These are phyloP conservation scores for Lithophane ornitopus DNA, from an alignment of 2,888 invertebrate genomes.

Conservation along the genomic window DNA sequence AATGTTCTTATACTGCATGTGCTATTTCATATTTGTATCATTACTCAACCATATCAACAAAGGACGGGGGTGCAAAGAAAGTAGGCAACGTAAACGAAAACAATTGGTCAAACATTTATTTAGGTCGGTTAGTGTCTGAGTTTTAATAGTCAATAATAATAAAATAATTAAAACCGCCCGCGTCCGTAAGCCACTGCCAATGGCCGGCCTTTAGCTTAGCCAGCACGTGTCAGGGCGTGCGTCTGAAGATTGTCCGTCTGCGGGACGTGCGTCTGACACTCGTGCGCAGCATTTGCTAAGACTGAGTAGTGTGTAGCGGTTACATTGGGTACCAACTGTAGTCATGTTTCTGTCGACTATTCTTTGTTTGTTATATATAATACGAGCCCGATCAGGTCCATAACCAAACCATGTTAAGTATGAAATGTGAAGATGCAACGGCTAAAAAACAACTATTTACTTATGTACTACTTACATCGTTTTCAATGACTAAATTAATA, in stretches of 20 bases:
- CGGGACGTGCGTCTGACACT: conserved; percentile 4
- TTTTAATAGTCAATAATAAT: neutral
- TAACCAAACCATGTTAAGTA: conserved; percentile 17
- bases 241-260: conserved; percentile 8
- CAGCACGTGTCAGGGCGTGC: conserved; percentile 24
- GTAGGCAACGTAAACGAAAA: neutral
- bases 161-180: neutral
- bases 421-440: neutral
- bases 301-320: conserved; percentile 75
- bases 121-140: neutral
- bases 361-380: neutral
- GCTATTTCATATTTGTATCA: conserved; percentile 5
- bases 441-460: conserved; percentile 3
- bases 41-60: neutral
- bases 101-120: neutral
- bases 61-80: conserved; percentile 3
- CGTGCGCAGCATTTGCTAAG: conserved; percentile 69
- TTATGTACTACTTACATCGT: neutral
- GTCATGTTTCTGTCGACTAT: conserved; percentile 29
- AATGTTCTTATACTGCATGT: neutral
- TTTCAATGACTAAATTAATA: neutral
- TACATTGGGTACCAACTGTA: conserved; percentile 44
- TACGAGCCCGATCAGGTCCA: conserved; percentile 26
- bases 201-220: conserved; percentile 47
- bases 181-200: conserved; percentile 12